A percentile compares a stretch with the other conserved stretches of the same genome.
Evolutionary conservation across 2,888 invertebrate genomes (phyloP).

Genomic region (Rhodophaea formosa): DNA sequence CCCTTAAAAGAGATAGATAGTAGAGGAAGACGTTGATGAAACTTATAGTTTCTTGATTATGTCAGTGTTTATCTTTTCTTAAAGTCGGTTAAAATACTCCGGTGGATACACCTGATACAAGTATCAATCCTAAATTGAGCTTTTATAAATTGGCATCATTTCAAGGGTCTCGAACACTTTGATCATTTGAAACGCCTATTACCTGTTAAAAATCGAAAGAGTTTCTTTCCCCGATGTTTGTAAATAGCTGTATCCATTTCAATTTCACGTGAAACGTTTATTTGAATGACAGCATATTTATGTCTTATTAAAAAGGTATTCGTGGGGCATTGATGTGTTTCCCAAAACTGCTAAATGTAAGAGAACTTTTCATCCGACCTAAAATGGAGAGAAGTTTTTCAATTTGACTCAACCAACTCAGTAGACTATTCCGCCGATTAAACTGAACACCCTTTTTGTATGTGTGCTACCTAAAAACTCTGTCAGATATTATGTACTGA

Average conservation of each 20-base stretch:
- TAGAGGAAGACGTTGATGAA: no score
- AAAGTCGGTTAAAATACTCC: neutral
- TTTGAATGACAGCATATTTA: neutral
- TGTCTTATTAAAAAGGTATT: neutral
- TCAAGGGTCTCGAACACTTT: conserved; percentile 45
- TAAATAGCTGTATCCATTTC: conserved; percentile 25
- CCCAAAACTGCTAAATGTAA: neutral
- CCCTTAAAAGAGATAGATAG: no score
- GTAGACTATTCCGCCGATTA: no score
- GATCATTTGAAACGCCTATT: conserved; percentile 43
- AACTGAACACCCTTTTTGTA: no score
- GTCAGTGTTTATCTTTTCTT: no score
- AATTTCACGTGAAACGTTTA: conserved; percentile 3
- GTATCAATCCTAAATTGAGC: conserved; percentile 25
- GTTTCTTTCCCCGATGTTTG: conserved; percentile 27
- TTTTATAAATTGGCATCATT: conserved; percentile 47
- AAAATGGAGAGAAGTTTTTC: no score
- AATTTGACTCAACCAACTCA: no score
- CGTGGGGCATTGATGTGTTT: neutral
- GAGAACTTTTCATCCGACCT: no score
- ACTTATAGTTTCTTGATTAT: no score
- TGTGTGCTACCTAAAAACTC: no score
- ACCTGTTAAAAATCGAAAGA: conserved; percentile 37
- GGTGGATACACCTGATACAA: neutral
- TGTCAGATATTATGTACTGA: no score